Conservation (phyloP, 2,113 vertebrate genomes). For the Dipodomys ordii region DNA sequence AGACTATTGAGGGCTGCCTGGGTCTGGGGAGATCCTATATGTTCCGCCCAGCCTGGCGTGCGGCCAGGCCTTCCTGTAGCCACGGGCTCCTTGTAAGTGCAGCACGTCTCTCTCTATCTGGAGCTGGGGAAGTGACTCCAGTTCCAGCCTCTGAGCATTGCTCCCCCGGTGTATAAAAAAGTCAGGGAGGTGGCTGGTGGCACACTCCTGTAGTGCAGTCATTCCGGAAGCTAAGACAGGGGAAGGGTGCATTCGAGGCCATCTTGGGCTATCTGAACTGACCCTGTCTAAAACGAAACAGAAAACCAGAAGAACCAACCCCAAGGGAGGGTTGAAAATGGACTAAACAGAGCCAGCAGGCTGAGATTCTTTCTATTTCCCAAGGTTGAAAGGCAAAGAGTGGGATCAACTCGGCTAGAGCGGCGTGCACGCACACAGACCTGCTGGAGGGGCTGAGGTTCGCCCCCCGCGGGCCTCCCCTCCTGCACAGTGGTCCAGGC, state of each 20-base stretch:
- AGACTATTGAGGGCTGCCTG: background rate
- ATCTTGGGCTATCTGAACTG: too few relatives aligned
- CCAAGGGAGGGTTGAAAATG: background rate
- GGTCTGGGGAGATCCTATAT: background rate
- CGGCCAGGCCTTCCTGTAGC: background rate
- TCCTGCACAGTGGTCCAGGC: background rate
- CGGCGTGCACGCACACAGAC: too few relatives aligned
- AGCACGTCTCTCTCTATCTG: background rate
- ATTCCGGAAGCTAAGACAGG: too few relatives aligned
- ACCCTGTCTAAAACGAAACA: too few relatives aligned
- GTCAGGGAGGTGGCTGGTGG: background rate
- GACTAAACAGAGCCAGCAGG: background rate
- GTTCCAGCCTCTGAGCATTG: too few relatives aligned
- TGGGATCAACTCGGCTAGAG: too few relatives aligned
- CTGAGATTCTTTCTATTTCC: background rate
- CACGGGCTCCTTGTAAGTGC: background rate
- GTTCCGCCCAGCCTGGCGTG: too few relatives aligned
- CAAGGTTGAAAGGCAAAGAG: too few relatives aligned
- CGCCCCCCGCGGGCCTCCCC: accelerated
- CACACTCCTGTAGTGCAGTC: too few relatives aligned
- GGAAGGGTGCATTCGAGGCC: too few relatives aligned
- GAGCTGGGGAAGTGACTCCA: background rate
- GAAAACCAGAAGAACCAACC: background rate
- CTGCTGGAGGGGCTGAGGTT: too few relatives aligned
- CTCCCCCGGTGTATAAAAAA: background rate